Percentiles rank a stretch among this genome's conserved stretches.
phyloP scores from a whole-genome alignment of 2,797 vertebrate genomes.

The Enteromius argenteus region DNA sequence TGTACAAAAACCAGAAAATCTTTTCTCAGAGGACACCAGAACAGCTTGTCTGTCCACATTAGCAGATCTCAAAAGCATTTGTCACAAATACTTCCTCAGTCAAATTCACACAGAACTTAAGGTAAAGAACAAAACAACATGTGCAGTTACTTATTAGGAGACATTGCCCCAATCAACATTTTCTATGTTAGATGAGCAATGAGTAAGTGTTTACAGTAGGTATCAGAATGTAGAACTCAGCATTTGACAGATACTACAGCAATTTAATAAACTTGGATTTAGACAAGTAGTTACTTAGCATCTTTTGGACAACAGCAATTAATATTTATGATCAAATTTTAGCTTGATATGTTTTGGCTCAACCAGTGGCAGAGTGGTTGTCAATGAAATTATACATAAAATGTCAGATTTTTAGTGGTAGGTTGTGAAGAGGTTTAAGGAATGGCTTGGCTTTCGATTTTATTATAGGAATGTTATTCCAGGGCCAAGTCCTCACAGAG shows the following conservation, averaged over 20 bases:
- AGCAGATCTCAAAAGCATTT: slow-evolving; percentile 72
- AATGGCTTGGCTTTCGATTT: neutral
- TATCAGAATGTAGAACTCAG: neutral
- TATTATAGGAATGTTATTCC: neutral
- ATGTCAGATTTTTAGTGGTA: neutral
- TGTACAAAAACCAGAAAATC: slow-evolving; percentile 57
- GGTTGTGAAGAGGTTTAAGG: neutral
- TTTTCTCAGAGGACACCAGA: slow-evolving; percentile 61
- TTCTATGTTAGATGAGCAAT: neutral
- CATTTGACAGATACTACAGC: neutral
- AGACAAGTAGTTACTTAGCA: neutral
- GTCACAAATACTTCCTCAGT: slow-evolving; percentile 76
- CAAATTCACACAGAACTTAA: slow-evolving; percentile 76
- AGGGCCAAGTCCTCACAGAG: neutral
- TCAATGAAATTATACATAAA: neutral
- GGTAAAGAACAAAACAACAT: slow-evolving; percentile 54
- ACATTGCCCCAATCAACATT: neutral
- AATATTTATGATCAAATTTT: neutral
- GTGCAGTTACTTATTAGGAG: neutral
- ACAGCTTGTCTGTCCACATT: slow-evolving; percentile 64
- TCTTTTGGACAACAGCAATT: neutral
- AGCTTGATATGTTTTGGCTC: neutral
- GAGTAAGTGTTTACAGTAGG: neutral
- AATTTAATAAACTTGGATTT: neutral
- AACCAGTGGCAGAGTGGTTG: neutral